Base-by-base conservation (phyloP, 1,140 invertebrate genomes). In the Hetaerina americana region DNA sequence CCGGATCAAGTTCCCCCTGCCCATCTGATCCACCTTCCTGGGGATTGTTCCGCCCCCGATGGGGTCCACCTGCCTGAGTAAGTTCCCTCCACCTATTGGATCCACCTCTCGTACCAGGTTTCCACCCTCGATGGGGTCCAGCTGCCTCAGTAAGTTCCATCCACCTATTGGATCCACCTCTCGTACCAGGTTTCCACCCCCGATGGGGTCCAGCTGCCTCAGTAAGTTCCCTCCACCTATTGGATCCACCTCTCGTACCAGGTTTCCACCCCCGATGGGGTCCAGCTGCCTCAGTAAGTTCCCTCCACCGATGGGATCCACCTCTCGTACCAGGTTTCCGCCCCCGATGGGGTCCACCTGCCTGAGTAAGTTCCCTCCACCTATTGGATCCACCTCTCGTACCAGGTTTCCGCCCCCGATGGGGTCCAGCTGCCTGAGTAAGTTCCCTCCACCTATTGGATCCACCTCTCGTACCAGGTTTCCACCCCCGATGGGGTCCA, bases 401-500 rank as follows among this genome's bases (percentile, higher is more conserved):
- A 84, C 78, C 3, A 84, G 74, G 72, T 84, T 79, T 10, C 80
- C 82, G 40, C 83, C 83, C 26, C 82, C 83, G 22, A 83, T 72
- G 0, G 79, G 78, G 72, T 83, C 83, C 18, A 82, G 72, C 71
- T 78, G 78, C 66, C 69, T 27, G 73, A 31, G 22, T 15, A 25
- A 15, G 72, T 84, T 82, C 2, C 79, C 80, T 18, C 82, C 82
- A 24, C 83, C 83, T 25, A 83, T 75, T 0, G 80, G 78, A 74
- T 84, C 82, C 27, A 84, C 75, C 71, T 80, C 78, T 6, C 83
- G 76, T 5, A 84, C 78, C 5, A 84, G 74, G 72, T 84, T 79
- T 10, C 80, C 82, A 49, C 83, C 83, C 26, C 82, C 83, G 22
- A 83, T 72, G 0, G 79, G 78, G 72, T 83, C 83, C 18, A 82